Percentiles rank a stretch among this genome's conserved stretches.
Evolutionary conservation across 1,140 invertebrate species (phyloP).

Genomic region (Drosophila pallidifrons): DNA sequence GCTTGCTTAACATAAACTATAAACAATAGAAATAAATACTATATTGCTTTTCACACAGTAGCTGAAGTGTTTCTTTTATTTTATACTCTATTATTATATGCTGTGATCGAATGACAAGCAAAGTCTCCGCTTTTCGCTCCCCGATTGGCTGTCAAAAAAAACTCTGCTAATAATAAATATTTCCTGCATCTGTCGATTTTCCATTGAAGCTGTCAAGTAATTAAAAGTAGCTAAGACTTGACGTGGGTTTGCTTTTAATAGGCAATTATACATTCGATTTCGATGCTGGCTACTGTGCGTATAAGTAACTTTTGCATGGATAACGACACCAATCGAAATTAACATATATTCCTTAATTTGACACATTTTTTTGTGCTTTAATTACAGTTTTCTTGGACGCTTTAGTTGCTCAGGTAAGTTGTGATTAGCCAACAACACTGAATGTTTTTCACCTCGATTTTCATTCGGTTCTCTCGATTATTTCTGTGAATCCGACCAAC

Average conservation of each 20-base stretch:
- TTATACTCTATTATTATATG: no score
- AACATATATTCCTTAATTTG: no score
- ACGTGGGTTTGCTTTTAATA: slow-evolving; percentile 48
- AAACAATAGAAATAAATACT: no score
- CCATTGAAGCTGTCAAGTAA: slow-evolving; percentile 59
- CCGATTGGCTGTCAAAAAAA: no score
- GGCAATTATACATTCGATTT: neutral
- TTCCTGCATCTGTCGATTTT: slow-evolving; percentile 25
- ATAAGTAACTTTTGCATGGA: neutral
- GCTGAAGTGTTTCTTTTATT: no score
- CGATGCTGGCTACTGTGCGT: neutral
- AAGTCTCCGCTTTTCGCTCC: no score
- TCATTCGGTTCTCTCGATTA: neutral
- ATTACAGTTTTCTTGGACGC: slow-evolving; percentile 24
- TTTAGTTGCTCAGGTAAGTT: slow-evolving; percentile 38
- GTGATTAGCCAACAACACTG: slow-evolving; percentile 3
- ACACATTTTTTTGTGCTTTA: neutral
- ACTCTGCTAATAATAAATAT: neutral
- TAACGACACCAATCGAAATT: no score
- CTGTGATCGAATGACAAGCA: no score
- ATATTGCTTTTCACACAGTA: no score
- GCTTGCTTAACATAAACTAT: no score
- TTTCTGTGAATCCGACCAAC: neutral
- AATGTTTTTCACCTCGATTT: no score
- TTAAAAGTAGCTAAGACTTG: slow-evolving; percentile 49